Conservation (phyloP, 2,113 vertebrate genomes). For the Pogona vitticeps region DNA sequence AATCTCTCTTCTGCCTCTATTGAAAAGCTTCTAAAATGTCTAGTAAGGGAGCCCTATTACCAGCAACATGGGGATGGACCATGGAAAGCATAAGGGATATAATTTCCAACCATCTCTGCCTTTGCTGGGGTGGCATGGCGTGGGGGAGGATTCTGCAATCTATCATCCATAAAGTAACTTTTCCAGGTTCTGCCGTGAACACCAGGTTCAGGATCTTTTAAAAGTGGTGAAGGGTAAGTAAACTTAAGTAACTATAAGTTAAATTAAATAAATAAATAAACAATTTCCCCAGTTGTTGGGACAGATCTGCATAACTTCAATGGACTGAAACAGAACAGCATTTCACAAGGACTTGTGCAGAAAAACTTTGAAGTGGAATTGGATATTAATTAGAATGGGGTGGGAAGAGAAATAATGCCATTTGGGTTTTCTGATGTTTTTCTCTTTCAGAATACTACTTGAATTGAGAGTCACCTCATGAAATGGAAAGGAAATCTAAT, state of each 20-base stretch:
- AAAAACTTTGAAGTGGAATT: background rate
- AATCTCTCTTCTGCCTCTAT: background rate
- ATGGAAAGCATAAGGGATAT: too few species aligned
- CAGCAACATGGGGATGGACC: background rate
- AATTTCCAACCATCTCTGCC: too few species aligned
- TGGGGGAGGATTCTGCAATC: too few species aligned
- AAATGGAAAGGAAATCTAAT: background rate
- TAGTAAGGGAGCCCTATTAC: background rate
- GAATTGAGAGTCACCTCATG: background rate
- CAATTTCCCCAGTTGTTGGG: too few species aligned
- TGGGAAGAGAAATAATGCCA: background rate
- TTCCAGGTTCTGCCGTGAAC: too few species aligned
- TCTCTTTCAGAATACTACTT: background rate
- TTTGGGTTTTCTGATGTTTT: background rate
- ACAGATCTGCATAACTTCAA: too few species aligned
- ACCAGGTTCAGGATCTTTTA: background rate
- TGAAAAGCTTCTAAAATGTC: background rate
- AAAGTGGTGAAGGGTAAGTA: background rate
- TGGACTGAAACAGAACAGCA: background rate
- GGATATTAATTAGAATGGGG: background rate
- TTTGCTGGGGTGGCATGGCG: too few species aligned
- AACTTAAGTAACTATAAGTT: too few species aligned
- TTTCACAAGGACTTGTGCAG: background rate
- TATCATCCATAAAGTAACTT: too few species aligned
- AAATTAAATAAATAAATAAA: too few species aligned